Base-by-base conservation (phyloP, 2,113 vertebrate genomes). In the Lates calcarifer region DNA sequence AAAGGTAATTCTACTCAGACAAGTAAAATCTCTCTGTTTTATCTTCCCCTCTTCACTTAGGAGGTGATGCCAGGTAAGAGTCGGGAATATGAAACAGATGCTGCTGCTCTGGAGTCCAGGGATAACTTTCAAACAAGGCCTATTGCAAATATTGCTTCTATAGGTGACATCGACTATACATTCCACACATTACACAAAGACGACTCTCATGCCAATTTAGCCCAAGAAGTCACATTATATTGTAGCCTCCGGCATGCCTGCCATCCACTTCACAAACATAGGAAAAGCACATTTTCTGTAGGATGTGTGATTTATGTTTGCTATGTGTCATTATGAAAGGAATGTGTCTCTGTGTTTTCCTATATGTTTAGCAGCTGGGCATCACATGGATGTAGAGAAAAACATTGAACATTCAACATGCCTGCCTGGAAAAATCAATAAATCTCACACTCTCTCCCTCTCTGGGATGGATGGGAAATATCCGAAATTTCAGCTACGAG, bases 371-470 rank as follows among this genome's bases (percentile, higher is more conserved):
- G 65, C 90, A 82, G 80, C 85, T 37, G 79, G 80, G 35, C 68
- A 43, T 85, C 57, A 71, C 75, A 90, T 80, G 87, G 70, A 79
- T 51, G 80, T 43, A 22, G 57, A 85, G 68, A 31, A 45, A 65
- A 88, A 74, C 82, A 63, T 7, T 56, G 83, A 83, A 24, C 62
- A 37, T 51, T 75, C 76, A 29, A 29, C 63, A 3, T 29, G 85
- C 8, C 39, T 37, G 80, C n/a, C 8, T 84, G 90, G 91, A 93
- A 94, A 92, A 86, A 90, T 91, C 91, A 84, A 91, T 93, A 81
- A 86, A 84, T 69, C 45, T 79, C 62, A 29, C 51, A 35, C 60
- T 24, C 33, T 70, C 39, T 28, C 53, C 24, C 56, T 37, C 68
- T 80, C 77, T 41, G 55, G 74, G 66, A 81, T 82, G 65, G 81